A percentile compares a stretch with the other conserved stretches of the same genome.
Conservation (phyloP, 2,797 vertebrate species). For the Rallus crepitans region DNA sequence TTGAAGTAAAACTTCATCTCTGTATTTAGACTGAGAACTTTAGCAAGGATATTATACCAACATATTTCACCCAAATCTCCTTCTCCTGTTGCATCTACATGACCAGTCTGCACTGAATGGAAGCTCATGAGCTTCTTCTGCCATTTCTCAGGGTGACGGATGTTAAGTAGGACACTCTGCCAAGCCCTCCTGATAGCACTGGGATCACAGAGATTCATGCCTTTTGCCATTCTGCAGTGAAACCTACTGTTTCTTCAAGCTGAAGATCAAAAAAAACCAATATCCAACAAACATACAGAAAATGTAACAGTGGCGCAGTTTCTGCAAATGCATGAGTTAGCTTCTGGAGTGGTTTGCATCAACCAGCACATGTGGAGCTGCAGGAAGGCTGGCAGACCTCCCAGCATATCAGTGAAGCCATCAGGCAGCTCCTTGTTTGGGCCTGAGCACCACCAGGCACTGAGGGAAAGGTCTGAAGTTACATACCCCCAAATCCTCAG, state of each 20-base stretch:
- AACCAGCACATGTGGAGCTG: neutral
- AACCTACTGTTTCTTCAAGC: neutral
- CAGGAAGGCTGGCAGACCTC: neutral
- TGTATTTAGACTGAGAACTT: neutral
- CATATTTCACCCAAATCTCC: neutral
- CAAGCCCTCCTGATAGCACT: neutral
- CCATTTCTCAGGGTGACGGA: neutral
- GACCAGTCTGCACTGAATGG: neutral
- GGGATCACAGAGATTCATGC: neutral
- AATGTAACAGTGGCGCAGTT: neutral
- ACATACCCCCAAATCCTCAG: neutral
- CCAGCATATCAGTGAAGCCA: neutral
- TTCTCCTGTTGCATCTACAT: accelerated
- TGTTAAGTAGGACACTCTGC: neutral
- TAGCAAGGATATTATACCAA: neutral
- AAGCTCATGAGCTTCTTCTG: neutral
- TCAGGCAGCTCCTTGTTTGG: neutral
- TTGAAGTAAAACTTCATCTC: neutral
- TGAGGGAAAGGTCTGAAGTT: neutral
- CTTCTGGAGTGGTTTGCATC: neutral
- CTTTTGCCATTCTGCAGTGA: neutral
- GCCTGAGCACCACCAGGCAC: neutral
- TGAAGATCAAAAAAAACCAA: neutral
- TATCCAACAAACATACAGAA: neutral
- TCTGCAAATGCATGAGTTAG: neutral